Conservation (phyloP, 2,888 invertebrate genomes). For the Drosophila diplacantha region DNA sequence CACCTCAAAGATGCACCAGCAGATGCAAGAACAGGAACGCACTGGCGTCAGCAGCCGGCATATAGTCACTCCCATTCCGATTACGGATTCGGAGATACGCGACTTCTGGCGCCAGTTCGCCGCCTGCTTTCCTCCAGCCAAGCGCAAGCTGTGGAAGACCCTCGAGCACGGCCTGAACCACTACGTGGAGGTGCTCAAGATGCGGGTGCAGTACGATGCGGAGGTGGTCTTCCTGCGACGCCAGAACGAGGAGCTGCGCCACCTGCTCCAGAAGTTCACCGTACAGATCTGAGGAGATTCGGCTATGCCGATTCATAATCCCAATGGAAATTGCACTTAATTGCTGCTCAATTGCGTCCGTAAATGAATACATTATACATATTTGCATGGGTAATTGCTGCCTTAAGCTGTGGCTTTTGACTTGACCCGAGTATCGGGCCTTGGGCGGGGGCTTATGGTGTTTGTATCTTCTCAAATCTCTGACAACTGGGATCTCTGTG, state of each 20-base stretch:
- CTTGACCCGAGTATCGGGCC: background rate
- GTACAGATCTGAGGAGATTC: constrained; percentile 32
- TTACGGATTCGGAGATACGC: constrained; percentile 78
- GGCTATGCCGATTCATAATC: background rate
- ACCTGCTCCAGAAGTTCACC: constrained; percentile 81
- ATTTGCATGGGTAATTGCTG: background rate
- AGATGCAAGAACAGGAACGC: constrained; percentile 45
- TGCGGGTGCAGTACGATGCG: constrained; percentile 82
- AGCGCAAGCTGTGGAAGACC: constrained; percentile 83
- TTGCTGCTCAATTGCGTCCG: background rate
- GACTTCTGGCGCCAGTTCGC: constrained; percentile 84
- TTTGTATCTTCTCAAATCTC: too few relatives aligned
- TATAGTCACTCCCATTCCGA: constrained; percentile 50
- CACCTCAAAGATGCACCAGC: constrained; percentile 49
- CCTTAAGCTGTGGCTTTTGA: background rate
- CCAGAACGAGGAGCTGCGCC: constrained; percentile 84
- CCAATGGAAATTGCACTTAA: background rate
- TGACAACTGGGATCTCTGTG: too few relatives aligned
- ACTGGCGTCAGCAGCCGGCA: constrained; percentile 32
- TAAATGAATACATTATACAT: background rate
- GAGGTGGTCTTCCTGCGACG: constrained; percentile 82
- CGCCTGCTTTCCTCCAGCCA: constrained; percentile 81
- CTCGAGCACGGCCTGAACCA: constrained; percentile 76
- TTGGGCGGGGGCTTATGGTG: too few relatives aligned
- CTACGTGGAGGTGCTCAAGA: constrained; percentile 77